phyloP scores from a whole-genome alignment of 2,888 invertebrate species.

The Napeogenes sylphis region DNA sequence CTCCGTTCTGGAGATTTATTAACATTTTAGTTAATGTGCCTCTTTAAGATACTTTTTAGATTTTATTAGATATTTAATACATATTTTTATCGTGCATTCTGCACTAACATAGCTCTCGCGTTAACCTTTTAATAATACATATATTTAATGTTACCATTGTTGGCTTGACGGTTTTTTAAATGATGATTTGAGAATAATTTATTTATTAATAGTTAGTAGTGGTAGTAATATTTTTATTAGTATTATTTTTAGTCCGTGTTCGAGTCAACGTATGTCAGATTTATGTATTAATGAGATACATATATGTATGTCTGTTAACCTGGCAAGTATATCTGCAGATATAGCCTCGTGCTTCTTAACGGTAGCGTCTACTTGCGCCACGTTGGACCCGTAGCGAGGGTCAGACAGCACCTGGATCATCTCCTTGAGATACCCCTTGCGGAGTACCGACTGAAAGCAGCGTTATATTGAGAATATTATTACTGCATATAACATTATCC shows the following conservation, averaged over 20 bases:
- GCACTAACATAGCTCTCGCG: too few species aligned
- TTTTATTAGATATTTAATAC: neutral
- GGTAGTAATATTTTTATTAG: too few species aligned
- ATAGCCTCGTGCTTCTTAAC: conserved; percentile 99
- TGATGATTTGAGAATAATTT: too few species aligned
- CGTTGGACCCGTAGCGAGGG: conserved; percentile 92
- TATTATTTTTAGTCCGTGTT: too few species aligned
- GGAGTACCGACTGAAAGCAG: conserved; percentile 83
- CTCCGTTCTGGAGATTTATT: conserved; percentile 80
- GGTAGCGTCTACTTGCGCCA: conserved; percentile 96
- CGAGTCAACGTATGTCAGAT: too few species aligned
- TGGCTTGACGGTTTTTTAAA: too few species aligned
- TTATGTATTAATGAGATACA: neutral
- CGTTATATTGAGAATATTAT: neutral
- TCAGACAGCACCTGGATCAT: conserved; percentile 97
- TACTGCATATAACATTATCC: neutral
- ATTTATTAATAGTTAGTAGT: too few species aligned
- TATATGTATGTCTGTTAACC: conserved; percentile 59
- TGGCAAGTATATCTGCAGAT: conserved; percentile 95
- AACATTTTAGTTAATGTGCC: too few species aligned
- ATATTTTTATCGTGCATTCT: neutral
- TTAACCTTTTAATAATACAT: too few species aligned
- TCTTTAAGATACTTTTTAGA: neutral
- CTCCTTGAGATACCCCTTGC: conserved; percentile 97
- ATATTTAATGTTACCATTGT: too few species aligned